Percentiles rank a stretch among this genome's conserved stretches.
phyloP scores from a whole-genome alignment of 2,113 vertebrate species.

The Lota lota region DNA sequence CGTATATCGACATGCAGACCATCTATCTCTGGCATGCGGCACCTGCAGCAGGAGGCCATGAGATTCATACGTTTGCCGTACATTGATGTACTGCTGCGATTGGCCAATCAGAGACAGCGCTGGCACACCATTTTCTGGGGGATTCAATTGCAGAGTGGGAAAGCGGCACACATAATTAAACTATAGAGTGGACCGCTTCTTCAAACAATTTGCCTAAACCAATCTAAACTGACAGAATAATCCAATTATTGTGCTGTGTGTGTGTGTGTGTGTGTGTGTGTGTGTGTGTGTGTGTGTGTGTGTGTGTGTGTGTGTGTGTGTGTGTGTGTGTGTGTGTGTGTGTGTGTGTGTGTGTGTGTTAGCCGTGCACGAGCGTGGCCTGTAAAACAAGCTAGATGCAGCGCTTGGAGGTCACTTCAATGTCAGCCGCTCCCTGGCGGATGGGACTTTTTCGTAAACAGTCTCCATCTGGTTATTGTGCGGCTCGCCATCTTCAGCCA shows the following conservation, averaged over 20 bases:
- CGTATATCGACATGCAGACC: too few relatives aligned
- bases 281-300: constrained; percentile 5
- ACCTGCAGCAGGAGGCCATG: too few relatives aligned
- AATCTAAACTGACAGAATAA: constrained; percentile 47
- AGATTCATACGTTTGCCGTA: too few relatives aligned
- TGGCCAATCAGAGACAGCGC: too few relatives aligned
- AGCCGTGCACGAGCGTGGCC: neutral
- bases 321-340: constrained; percentile 11
- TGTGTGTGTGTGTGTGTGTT: constrained; percentile 1
- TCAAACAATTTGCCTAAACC: constrained; percentile 17
- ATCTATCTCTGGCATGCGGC: too few relatives aligned
- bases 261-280: constrained; percentile 19
- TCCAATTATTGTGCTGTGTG: constrained; percentile 32
- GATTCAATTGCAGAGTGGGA: neutral
- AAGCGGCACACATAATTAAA: constrained; percentile 16
- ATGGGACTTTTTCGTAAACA: constrained; percentile 36
- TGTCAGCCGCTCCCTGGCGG: constrained; percentile 45
- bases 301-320: constrained; percentile 12
- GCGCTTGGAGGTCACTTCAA: constrained; percentile 50
- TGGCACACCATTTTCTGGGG: too few relatives aligned
- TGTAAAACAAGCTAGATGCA: constrained; percentile 44
- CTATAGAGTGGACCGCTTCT: too few relatives aligned
- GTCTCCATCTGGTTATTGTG: neutral
- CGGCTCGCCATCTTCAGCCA: neutral
- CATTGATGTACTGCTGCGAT: too few relatives aligned